Conservation (phyloP, 1,140 invertebrate species). For the Hestina assimilis region DNA sequence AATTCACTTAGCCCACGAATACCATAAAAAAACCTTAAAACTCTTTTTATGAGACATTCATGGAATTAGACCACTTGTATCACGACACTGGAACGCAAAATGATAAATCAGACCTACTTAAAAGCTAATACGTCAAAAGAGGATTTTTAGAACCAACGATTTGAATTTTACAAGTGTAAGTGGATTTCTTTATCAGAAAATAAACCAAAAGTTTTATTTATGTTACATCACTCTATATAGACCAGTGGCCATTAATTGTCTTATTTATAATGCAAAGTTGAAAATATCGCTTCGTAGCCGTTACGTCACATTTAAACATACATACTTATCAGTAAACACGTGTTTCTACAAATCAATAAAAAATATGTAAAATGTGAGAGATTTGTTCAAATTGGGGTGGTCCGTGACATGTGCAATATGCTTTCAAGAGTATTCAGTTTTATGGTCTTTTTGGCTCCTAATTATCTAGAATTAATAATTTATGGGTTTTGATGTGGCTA, state of each 20-base stretch:
- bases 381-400: conserved; percentile 11
- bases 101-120: conserved; percentile 63
- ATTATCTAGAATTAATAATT: background rate
- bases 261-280: too few relatives aligned
- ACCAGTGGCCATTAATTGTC: too few relatives aligned
- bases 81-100: conserved; percentile 41
- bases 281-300: conserved; percentile 23
- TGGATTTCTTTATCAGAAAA: too few relatives aligned
- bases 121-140: conserved; percentile 27
- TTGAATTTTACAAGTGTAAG: background rate
- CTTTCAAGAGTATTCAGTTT: background rate
- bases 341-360: conserved; percentile 53
- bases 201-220: too few relatives aligned
- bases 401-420: conserved; percentile 3
- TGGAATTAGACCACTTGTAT: conserved; percentile 51
- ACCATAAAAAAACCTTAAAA: background rate
- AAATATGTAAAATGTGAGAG: conserved; percentile 43
- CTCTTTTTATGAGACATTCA: conserved; percentile 20
- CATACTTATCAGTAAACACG: conserved; percentile 56
- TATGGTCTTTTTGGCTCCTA: background rate
- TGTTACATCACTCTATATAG: too few relatives aligned
- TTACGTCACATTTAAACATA: conserved; percentile 29
- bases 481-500: too few relatives aligned
- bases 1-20: background rate
- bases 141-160: conserved; percentile 40